Base-by-base conservation (phyloP, 2,113 vertebrate species). In the Ptychochromis oligacanthus region DNA sequence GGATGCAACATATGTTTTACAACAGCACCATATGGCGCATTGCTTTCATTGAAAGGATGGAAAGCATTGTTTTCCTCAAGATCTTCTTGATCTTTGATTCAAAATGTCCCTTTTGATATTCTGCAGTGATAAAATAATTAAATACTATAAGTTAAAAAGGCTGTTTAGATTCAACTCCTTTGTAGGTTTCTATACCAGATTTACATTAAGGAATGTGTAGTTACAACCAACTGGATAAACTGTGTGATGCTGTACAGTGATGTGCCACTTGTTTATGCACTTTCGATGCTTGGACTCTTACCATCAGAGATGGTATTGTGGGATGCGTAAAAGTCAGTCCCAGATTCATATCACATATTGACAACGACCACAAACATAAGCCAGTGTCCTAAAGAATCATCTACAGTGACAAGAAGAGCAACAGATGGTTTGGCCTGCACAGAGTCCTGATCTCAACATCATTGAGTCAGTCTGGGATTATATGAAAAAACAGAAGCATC, bases 351-450 rank as follows among this genome's bases (percentile, higher is more conserved):
- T 17, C 34, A 22, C 22, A 40, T 60, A 28, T 72, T 60, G 40
- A 78, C 31, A 52, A 1, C 9, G 62, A 78, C 43, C 64, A 49
- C 36, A 55, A 22, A 57, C 76, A 59, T 28, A 52, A 78, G 52
- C 34, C n/a, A 2, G 34, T 54, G 26, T 75, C 58, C 56, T 26
- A 26, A 75, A 49, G 49, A 58, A 40, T 74, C 22, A 31, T 55
- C 67, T 57, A 22, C 13, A 79, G 57, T 46, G 34, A 34, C 49
- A 18, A 62, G 67, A 84, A 40, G 78, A 58, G 18, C 54, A 72
- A 70, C 75, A 83, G 81, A 83, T 83, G 75, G 61, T 81, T 60
- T 76, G 49, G 59, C 72, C 59, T 72, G 17, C 59, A 65, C 46
- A 76, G 59, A 22, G 36, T 18, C 60, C 43, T 76, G 26, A 59